Percentiles rank a stretch among this genome's conserved stretches.
These are phyloP conservation scores for Caenorhabditis imperialis DNA, from an alignment of 2,888 invertebrate genomes.

Conservation along the genomic window DNA sequence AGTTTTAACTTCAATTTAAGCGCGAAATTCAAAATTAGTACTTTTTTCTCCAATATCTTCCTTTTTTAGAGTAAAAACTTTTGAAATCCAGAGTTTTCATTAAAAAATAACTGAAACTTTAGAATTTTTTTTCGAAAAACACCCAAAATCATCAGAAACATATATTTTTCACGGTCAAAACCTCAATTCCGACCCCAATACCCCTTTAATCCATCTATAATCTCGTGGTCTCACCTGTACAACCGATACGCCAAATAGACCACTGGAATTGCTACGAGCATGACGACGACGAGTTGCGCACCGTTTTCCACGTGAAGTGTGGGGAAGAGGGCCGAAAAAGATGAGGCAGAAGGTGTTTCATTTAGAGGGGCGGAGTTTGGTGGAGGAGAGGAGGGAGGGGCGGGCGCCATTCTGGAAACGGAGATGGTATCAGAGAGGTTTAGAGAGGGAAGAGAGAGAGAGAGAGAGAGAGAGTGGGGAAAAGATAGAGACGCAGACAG, in stretches of 20 bases:
- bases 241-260: conserved; percentile 59
- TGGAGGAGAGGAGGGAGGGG: conserved; percentile 10
- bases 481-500: conserved; percentile 11
- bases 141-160: too few species aligned
- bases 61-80: too few species aligned
- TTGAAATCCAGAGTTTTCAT: too few species aligned
- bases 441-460: conserved; percentile 1
- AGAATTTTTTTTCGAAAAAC: too few species aligned
- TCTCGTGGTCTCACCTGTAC: conserved; percentile 59
- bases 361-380: conserved; percentile 12
- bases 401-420: conserved; percentile 46
- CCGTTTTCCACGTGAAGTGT: conserved; percentile 40
- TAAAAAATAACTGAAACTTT: too few species aligned
- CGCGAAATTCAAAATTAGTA: too few species aligned
- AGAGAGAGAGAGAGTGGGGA: conserved; percentile 5
- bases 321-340: conserved; percentile 14
- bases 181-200: too few species aligned
- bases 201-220: too few species aligned
- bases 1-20: too few species aligned
- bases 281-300: conserved; percentile 33
- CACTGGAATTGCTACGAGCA: conserved; percentile 57
- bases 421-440: conserved; percentile 8
- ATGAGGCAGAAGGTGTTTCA: conserved; percentile 23
- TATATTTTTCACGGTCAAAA: too few species aligned
- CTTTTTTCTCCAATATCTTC: too few species aligned